phyloP scores from a whole-genome alignment of 2,797 vertebrate genomes.

The Urosaurus nigricauda region DNA sequence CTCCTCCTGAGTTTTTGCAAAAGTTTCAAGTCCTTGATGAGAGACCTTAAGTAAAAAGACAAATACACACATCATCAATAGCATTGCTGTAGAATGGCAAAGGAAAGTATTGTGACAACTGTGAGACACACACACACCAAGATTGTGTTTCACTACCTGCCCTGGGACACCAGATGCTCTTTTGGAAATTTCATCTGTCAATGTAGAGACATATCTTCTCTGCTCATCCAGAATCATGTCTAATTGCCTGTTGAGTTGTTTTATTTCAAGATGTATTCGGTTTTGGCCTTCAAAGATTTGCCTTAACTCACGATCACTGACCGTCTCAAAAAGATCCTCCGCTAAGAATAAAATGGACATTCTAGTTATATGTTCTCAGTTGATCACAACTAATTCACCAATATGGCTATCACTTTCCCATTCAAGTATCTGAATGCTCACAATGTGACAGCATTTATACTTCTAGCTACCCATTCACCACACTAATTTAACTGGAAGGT shows the following conservation, averaged over 20 bases:
- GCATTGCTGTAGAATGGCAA: background rate
- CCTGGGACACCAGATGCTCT: constrained; percentile 77
- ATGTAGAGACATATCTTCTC: constrained; percentile 88
- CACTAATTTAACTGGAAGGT: background rate
- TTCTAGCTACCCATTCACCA: background rate
- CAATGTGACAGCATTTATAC: background rate
- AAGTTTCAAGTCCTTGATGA: constrained; percentile 83
- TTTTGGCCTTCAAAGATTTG: constrained; percentile 99
- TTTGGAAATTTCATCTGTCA: constrained; percentile 89
- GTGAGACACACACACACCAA: background rate
- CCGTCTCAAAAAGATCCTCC: constrained; percentile 90
- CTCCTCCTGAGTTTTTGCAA: constrained; percentile 89
- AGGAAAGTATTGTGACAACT: background rate
- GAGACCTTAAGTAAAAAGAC: constrained; percentile 70
- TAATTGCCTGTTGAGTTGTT: constrained; percentile 92
- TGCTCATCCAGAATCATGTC: constrained; percentile 99
- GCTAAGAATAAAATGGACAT: constrained; percentile 66
- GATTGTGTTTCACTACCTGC: constrained; percentile 79
- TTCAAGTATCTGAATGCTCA: too few relatives aligned
- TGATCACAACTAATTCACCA: background rate
- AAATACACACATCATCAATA: background rate
- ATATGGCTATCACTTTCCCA: background rate
- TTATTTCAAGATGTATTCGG: constrained; percentile 96
- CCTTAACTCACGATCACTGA: constrained; percentile 92
- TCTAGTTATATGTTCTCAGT: background rate